Conservation (phyloP, 2,113 vertebrate genomes). For the Oenanthe melanoleuca region DNA sequence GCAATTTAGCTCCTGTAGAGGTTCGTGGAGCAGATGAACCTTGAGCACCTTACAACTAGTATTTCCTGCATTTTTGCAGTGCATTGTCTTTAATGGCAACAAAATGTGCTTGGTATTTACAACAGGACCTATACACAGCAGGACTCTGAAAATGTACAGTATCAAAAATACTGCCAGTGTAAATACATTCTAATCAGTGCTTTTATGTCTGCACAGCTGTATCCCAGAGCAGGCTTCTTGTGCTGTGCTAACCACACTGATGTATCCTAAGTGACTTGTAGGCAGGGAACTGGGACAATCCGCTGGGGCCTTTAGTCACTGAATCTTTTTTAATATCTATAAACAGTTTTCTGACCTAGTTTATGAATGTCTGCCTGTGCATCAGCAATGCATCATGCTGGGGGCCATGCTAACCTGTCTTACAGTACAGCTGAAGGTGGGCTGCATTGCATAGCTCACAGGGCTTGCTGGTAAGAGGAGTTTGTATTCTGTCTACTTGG, state of each 20-base stretch:
- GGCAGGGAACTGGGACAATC: not conserved
- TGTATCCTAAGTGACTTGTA: not conserved
- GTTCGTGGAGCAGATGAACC: not conserved
- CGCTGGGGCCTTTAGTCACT: not conserved
- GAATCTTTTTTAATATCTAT: conserved; percentile 13
- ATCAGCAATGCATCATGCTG: not conserved
- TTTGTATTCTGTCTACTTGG: not conserved
- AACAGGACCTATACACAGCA: not conserved
- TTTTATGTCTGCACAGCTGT: not conserved
- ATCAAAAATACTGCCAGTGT: not conserved
- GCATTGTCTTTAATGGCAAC: not conserved
- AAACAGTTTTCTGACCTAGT: conserved; percentile 12
- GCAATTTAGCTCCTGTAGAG: not conserved
- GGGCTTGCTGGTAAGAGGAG: not conserved
- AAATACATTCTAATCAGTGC: not conserved
- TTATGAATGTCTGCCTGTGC: not conserved
- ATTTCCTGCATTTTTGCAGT: not conserved
- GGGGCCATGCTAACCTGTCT: not conserved
- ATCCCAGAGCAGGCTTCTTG: not conserved
- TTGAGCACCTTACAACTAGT: not conserved
- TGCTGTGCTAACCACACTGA: not conserved
- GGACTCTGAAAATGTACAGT: not conserved
- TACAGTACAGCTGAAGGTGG: not conserved
- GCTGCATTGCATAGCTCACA: not conserved
- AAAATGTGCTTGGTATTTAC: not conserved